Conservation (phyloP, 2,113 vertebrate species). For the Poeciliopsis occidentalis region DNA sequence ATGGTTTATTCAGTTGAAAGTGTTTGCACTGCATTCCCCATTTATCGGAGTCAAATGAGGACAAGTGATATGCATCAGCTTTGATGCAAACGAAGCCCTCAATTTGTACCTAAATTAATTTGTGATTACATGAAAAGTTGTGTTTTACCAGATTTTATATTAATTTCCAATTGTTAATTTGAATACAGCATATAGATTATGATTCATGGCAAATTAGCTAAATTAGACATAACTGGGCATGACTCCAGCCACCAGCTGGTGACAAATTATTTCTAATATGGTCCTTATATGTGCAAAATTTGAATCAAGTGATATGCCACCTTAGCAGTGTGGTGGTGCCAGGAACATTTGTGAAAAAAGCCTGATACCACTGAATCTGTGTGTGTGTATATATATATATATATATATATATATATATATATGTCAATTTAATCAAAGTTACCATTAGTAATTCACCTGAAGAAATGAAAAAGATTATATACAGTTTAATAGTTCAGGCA, state of each 20-base stretch:
- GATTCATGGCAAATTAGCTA: not conserved
- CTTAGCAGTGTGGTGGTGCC: no score
- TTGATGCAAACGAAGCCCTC: constrained; percentile 2
- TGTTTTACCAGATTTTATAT: no score
- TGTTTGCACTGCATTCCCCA: constrained; percentile 74
- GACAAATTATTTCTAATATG: not conserved
- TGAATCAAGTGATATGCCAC: no score
- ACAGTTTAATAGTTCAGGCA: no score
- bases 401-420: no score
- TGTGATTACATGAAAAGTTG: not conserved
- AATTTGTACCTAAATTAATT: not conserved
- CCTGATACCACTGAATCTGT: not conserved
- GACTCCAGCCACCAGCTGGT: not conserved
- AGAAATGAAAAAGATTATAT: not conserved
- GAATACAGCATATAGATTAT: no score
- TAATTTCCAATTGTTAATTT: no score
- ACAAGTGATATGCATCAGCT: constrained; percentile 22
- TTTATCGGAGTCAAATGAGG: constrained; percentile 40
- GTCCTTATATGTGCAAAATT: no score
- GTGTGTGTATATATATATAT: not conserved
- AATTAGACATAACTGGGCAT: not conserved
- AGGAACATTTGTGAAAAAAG: not conserved
- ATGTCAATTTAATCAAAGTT: not conserved
- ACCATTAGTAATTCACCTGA: no score
- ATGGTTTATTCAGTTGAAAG: constrained; percentile 64